These are phyloP conservation scores for Sycophila sp. DNA, from an alignment of 1,140 invertebrate species.

Conservation along the genomic window DNA sequence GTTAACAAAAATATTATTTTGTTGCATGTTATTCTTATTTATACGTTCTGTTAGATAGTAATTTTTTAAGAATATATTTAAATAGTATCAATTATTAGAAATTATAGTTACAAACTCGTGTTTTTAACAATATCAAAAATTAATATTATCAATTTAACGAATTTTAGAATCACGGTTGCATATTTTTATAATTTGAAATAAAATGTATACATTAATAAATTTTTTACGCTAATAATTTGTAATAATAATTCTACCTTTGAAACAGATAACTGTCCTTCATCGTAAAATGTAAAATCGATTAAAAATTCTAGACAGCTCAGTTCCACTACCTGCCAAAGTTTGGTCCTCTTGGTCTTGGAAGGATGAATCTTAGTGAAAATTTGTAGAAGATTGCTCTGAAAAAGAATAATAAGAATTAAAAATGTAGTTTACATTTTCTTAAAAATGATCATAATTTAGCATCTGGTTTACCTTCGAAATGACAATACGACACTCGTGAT, in stretches of 20 bases:
- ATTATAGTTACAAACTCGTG: too few species aligned
- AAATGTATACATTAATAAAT: too few species aligned
- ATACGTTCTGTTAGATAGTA: too few species aligned
- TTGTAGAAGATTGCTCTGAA: constrained; percentile 58
- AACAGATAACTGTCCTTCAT: constrained; percentile 59
- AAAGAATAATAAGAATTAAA: not conserved
- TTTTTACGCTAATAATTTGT: too few species aligned
- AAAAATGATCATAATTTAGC: not conserved
- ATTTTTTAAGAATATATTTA: too few species aligned
- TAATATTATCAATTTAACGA: too few species aligned
- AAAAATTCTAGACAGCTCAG: constrained; percentile 60
- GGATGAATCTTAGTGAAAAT: constrained; percentile 60
- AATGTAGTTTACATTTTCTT: not conserved
- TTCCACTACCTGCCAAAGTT: constrained; percentile 57
- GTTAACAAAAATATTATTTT: too few species aligned
- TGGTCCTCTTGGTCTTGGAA: constrained; percentile 50
- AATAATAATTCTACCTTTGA: constrained; percentile 53
- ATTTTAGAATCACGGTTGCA: too few species aligned
- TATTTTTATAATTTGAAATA: too few species aligned
- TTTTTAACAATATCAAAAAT: too few species aligned
- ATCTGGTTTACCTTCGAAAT: constrained; percentile 64
- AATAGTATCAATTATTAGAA: too few species aligned
- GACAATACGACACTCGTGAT: constrained; percentile 66
- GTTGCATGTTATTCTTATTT: too few species aligned
- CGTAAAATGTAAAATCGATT: constrained; percentile 61